Conservation (phyloP, 2,797 vertebrate species). For the Rhinoraja longicauda region DNA sequence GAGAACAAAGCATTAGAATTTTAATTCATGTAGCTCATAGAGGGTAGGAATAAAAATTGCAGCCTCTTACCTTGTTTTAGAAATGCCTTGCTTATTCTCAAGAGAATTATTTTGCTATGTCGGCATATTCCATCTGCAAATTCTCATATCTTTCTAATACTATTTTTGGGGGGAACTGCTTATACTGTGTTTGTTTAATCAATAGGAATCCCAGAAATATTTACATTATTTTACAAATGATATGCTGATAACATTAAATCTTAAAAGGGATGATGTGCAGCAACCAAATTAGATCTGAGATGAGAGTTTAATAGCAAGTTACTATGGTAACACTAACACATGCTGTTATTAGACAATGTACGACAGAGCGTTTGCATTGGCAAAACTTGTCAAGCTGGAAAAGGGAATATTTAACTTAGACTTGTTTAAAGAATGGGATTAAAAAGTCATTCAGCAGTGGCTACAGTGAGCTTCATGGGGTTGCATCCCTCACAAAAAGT, state of each 20-base stretch:
- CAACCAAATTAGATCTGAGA: neutral
- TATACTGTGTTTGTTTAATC: neutral
- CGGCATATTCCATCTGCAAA: neutral
- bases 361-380: neutral
- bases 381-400: neutral
- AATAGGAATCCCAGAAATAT: neutral
- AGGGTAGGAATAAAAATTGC: neutral
- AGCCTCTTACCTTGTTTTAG: neutral
- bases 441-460: neutral
- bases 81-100: neutral
- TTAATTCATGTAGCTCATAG: constrained; percentile 9
- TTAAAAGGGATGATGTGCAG: neutral
- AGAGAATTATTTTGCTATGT: neutral
- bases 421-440: too few relatives aligned
- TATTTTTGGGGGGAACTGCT: neutral
- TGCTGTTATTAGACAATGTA: constrained; percentile 19
- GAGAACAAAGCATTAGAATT: constrained; percentile 2
- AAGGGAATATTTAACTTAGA: neutral
- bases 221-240: neutral
- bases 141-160: neutral
- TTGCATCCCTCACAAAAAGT: neutral
- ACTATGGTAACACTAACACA: neutral
- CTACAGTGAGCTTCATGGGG: neutral
- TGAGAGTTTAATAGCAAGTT: constrained; percentile 1
- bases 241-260: neutral